phyloP scores from a whole-genome alignment of 2,113 vertebrate genomes.

The Hemicordylus capensis region DNA sequence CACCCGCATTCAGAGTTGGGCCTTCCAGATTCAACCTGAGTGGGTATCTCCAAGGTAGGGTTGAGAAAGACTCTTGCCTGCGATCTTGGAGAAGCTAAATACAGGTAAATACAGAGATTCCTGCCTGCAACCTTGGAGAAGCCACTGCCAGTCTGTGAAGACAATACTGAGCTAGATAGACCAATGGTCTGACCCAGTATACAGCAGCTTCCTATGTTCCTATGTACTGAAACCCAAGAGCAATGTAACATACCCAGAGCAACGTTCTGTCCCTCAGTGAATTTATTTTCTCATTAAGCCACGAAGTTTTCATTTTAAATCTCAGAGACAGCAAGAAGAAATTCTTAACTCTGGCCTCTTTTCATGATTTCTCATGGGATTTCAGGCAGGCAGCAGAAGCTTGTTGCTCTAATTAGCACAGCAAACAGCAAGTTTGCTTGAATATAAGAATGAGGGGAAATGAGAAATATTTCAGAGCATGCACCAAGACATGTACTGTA shows the following conservation, averaged over 20 bases:
- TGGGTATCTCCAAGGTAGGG: too few species aligned
- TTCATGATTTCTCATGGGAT: conserved; percentile 58
- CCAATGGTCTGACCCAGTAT: too few species aligned
- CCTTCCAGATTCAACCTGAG: too few species aligned
- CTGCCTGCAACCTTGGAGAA: too few species aligned
- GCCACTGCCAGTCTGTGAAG: too few species aligned
- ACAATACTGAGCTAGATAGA: too few species aligned
- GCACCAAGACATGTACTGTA: background rate
- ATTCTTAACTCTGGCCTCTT: conserved; percentile 53
- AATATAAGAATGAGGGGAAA: conserved; percentile 30
- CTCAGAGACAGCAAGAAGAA: conserved; percentile 39
- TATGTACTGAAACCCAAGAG: conserved; percentile 29
- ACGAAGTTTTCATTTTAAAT: conserved; percentile 53
- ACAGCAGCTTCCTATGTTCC: background rate
- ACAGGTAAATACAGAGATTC: too few species aligned
- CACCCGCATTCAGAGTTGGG: too few species aligned
- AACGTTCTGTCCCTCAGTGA: background rate
- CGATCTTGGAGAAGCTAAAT: too few species aligned
- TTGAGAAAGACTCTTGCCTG: too few species aligned
- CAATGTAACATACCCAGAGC: background rate
- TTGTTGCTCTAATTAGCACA: conserved; percentile 68
- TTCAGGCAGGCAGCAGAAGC: conserved; percentile 49
- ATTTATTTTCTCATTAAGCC: conserved; percentile 44
- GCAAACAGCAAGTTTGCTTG: conserved; percentile 59
- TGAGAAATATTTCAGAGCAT: background rate